Conservation (phyloP, 2,888 invertebrate species). For the Leucoptera coffeella region DNA sequence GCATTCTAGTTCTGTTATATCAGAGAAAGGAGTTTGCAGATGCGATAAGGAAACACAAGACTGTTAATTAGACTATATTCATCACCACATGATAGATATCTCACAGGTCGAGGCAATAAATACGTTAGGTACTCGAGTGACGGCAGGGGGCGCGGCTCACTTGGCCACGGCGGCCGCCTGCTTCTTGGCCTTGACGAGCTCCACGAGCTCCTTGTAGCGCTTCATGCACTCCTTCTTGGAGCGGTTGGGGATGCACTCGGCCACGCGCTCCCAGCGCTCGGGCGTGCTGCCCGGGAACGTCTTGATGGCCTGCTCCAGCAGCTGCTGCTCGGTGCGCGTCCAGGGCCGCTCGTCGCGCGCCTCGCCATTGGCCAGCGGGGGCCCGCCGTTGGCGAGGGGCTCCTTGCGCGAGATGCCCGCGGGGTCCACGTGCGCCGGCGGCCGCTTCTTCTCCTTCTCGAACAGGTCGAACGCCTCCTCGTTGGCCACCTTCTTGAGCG, state of each 20-base stretch:
- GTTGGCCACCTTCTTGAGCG: constrained; percentile 82
- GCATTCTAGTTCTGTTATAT: too few species aligned
- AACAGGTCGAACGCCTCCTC: constrained; percentile 89
- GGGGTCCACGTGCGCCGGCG: constrained; percentile 55
- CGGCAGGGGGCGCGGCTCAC: too few species aligned
- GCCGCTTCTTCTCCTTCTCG: constrained; percentile 73
- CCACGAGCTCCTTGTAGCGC: constrained; percentile 95
- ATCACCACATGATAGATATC: too few species aligned
- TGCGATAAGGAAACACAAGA: too few species aligned
- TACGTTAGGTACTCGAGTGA: too few species aligned
- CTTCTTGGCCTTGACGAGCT: constrained; percentile 94
- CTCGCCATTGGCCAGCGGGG: constrained; percentile 22
- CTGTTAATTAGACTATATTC: too few species aligned
- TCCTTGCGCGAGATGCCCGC: constrained; percentile 61
- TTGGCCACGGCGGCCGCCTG: constrained; percentile 58
- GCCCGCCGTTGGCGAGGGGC: constrained; percentile 30
- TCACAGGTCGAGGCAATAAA: too few species aligned
- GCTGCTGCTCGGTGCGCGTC: constrained; percentile 93
- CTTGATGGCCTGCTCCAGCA: constrained; percentile 94
- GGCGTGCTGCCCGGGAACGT: constrained; percentile 81
- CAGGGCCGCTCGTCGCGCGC: constrained; percentile 44
- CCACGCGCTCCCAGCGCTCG: constrained; percentile 95
- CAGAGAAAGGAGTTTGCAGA: too few species aligned
- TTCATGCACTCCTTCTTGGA: constrained; percentile 97
- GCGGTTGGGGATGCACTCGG: constrained; percentile 82